A percentile compares a stretch with the other conserved stretches of the same genome.
These are phyloP conservation scores for Istiophorus platypterus DNA, from an alignment of 2,113 vertebrate species.

Conservation along the genomic window DNA sequence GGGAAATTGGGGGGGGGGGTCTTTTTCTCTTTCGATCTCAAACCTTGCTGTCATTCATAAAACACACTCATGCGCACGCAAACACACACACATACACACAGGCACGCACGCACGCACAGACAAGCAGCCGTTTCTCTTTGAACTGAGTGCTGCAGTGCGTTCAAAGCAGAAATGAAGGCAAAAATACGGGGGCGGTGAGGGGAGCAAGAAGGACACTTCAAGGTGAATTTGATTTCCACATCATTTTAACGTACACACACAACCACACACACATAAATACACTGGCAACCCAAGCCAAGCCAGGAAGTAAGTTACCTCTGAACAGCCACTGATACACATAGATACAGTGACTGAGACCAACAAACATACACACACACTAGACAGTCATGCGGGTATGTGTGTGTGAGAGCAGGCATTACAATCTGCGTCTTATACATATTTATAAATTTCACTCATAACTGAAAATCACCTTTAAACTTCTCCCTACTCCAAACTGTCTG, in stretches of 20 bases:
- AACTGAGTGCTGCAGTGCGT: conserved; percentile 83
- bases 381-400: conserved; percentile 6
- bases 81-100: conserved; percentile 51
- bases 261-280: background rate
- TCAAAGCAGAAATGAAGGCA: conserved; percentile 82
- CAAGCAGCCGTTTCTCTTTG: conserved; percentile 80
- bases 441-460: conserved; percentile 66
- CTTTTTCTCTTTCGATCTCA: conserved; percentile 64
- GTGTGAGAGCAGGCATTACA: conserved; percentile 1
- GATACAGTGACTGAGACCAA: conserved; percentile 25
- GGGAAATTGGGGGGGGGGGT: conserved; percentile 32
- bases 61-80: conserved; percentile 43
- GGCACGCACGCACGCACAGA: conserved; percentile 43
- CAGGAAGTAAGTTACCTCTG: conserved; percentile 79
- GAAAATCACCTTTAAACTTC: conserved; percentile 69
- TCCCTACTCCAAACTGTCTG: conserved; percentile 50
- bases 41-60: conserved; percentile 72
- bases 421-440: conserved; percentile 68
- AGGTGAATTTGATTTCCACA: conserved; percentile 89
- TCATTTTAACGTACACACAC: conserved; percentile 79
- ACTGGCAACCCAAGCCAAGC: conserved; percentile 38
- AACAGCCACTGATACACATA: conserved; percentile 47
- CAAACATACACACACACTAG: background rate
- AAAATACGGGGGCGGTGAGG: conserved; percentile 72
- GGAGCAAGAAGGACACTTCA: conserved; percentile 83